Base-by-base conservation (phyloP, 2,797 vertebrate species). In the Thaleichthys pacificus region DNA sequence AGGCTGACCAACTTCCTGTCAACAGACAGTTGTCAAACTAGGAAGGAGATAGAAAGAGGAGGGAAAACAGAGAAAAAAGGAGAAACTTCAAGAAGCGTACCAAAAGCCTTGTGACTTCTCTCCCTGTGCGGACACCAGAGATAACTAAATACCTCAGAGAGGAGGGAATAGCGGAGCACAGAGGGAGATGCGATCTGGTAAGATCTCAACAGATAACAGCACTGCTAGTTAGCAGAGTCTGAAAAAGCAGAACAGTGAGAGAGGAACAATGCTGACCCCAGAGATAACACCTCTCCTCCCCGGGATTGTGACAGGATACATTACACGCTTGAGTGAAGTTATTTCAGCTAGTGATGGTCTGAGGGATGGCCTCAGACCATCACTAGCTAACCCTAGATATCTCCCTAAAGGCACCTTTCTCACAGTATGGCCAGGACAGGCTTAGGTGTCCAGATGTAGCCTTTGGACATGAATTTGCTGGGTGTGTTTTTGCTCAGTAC, bases 1-100 rank as follows among this genome's bases (percentile, higher is more conserved):
- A 60, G 38, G 14, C 58, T 80, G 71, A 81, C 75, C 63, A 72
- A 78, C 74, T 80, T 85, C 78, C 79, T 78, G 64, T 24, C 22
- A 77, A 58, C 66, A 28, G 49, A 57, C 15, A 4, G 42, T 57
- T 68, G 72, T 78, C 68, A 71, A 72, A 57, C 57, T 7, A 71
- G 21, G 71, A 66, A 28, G 58, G 35, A 11, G n/a, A 26, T 5
- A 65, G 5, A n/a, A 56, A 76, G 22, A 54, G 4, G n/a, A 26
- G 58, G 7, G 12, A 14, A 22, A 0, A 14, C 7, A 4, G 24
- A 61, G 24, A n/a, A 6, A n/a, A 54, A 7, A 54, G 15, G 17
- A 19, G 26, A 42, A 12, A 12, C 11, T 42, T 47, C 3, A 14
- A 14, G 42, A 47, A 47, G 42, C 1, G 42, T 14, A 1, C 42